Percentiles rank a stretch among this genome's conserved stretches.
These are phyloP conservation scores for Leptinotarsa lineolata DNA, from an alignment of 1,140 invertebrate species.

Conservation along the genomic window DNA sequence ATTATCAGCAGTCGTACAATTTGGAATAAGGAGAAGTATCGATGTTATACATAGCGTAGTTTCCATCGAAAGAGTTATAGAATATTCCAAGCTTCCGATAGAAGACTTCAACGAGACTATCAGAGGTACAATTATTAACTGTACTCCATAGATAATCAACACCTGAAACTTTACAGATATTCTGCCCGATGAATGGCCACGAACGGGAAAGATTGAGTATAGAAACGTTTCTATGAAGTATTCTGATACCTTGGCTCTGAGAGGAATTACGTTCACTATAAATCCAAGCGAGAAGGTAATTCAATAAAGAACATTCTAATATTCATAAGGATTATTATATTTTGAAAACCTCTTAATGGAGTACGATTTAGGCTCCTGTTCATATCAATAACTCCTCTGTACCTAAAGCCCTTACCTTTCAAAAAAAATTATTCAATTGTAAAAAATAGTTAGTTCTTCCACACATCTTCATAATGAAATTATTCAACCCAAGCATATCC, in stretches of 20 bases:
- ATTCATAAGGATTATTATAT: too few relatives aligned
- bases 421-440: too few relatives aligned
- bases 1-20: not conserved
- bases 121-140: not conserved
- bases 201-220: not conserved
- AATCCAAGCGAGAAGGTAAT: slow-evolving; percentile 2
- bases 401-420: too few relatives aligned
- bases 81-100: slow-evolving; percentile 70
- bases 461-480: too few relatives aligned
- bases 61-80: slow-evolving; percentile 63
- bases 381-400: too few relatives aligned
- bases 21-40: not conserved
- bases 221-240: not conserved
- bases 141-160: not conserved
- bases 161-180: not conserved
- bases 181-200: not conserved
- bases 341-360: too few relatives aligned
- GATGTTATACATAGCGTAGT: not conserved
- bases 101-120: slow-evolving; percentile 45
- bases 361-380: too few relatives aligned
- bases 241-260: not conserved
- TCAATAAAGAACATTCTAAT: slow-evolving; percentile 48
- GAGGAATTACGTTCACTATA: not conserved
- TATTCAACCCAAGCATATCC: too few relatives aligned
- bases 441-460: too few relatives aligned